A percentile compares a stretch with the other conserved stretches of the same genome.
These are phyloP conservation scores for Pseudopodoces humilis DNA, from an alignment of 2,113 vertebrate species.

Conservation along the genomic window DNA sequence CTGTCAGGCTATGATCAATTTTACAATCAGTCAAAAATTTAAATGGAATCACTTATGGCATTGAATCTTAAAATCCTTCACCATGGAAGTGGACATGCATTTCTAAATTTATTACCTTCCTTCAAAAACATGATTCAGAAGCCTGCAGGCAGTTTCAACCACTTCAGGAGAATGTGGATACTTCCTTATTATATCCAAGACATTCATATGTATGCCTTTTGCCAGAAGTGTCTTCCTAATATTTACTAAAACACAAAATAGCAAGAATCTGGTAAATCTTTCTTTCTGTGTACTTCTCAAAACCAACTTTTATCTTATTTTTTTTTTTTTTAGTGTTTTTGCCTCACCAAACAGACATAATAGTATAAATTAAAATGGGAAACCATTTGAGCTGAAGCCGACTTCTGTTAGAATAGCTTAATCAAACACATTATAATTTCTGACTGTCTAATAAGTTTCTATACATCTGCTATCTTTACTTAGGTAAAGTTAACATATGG, in stretches of 20 bases:
- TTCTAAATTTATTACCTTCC: slow-evolving; percentile 78
- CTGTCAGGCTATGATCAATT: background rate
- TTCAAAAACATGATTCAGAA: slow-evolving; percentile 86
- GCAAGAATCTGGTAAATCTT: background rate
- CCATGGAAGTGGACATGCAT: background rate
- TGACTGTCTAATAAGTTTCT: background rate
- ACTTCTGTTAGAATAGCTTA: background rate
- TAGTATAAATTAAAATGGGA: background rate
- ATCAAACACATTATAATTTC: background rate
- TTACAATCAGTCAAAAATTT: background rate
- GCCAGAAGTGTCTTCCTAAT: slow-evolving; percentile 83
- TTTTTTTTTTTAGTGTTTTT: background rate
- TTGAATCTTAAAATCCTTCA: background rate
- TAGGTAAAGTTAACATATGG: background rate
- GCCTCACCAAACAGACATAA: background rate
- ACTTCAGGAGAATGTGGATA: slow-evolving; percentile 79
- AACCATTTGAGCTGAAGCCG: background rate
- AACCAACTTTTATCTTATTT: background rate
- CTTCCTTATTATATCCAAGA: slow-evolving; percentile 90
- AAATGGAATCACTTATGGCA: background rate
- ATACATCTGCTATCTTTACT: background rate
- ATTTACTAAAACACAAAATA: slow-evolving; percentile 73
- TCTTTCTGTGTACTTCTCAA: background rate
- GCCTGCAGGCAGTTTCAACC: slow-evolving; percentile 84
- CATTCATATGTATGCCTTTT: slow-evolving; percentile 91